Evolutionary conservation across 2,797 vertebrate species (phyloP), one percentile per base, ranked within the genome.

Genomic region (Vipera latastei): DNA sequence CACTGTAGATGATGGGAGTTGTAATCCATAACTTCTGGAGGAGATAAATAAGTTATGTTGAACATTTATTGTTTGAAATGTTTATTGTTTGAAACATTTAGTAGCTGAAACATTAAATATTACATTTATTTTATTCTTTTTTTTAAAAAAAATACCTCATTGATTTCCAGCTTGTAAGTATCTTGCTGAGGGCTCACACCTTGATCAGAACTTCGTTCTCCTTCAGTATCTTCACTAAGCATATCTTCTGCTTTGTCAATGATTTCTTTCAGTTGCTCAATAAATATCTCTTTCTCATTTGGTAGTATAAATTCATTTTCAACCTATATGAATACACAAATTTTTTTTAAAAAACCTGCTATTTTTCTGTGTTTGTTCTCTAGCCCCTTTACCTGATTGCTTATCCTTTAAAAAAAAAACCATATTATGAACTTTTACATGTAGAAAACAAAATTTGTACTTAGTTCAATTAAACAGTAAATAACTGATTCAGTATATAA

Each of bases 241-340:
- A 99, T 98, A 97, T 99, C 99, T 96, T 99, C 99, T 2, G 99
- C 99, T 97, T 99, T 99, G 97, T 99, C 99, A 94, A 99, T 98
- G 48, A 99, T 98, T 93, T 99, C 99, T 96, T 99, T 99, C 93
- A 99, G 98, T 97, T 99, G 99, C 94, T 99, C 99, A 6, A 99
- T 99, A 94, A 99, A 99, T 2, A 98, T 98, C 96, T 99, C 99
- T 93, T 99, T 99, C 96, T 99, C 99, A 1, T 98, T 96, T 22
- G 97, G 98, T 88, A 99, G 96, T 96, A 99, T 99, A 93, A 99
- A 99, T 93, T 99, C 99, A 20, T 99, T 99, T 94, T 99, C 99
- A 61, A 99, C 99, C 99, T 99, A 91, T 5, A 95, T 73, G 48
- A 90, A 25, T 87, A 89, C 4, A 89, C 20, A 59, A 73, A 18